Base-by-base conservation (phyloP, 2,113 vertebrate species). In the Theristicus caerulescens region DNA sequence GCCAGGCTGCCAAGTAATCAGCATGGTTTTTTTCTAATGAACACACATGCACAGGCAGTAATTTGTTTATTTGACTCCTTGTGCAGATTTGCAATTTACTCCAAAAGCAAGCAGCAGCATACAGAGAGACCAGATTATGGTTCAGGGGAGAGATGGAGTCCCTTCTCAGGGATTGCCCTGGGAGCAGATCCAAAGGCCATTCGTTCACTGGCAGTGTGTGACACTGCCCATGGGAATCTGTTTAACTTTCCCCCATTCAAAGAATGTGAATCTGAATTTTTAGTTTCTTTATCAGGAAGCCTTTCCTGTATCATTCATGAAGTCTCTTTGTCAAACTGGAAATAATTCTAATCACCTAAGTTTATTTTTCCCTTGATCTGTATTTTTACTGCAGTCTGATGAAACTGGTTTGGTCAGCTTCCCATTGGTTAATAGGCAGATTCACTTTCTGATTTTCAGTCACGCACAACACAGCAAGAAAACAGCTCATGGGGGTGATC, bases 401-500 rank as follows among this genome's bases (percentile, higher is more conserved):
- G 76, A 66, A 91, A 94, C 7, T 6, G 78, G 32, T 78, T 95
- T 90, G 91, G 91, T 96, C 91, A 93, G 87, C 67, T 95, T 96
- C 82, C 89, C 74, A 21, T 57, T 88, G 73, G 51, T 59, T 94
- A 91, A 78, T 22, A 91, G 66, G 70, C 66, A 96, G 91, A 97
- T 97, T 88, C 93, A 73, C 81, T 94, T 84, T 97, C 66, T 91
- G 93, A 88, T 95, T 96, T 93, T 79, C 89, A 96, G 84, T 94
- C 94, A 88, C 10, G 29, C 81, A 90, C 93, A 88, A 10, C 74
- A 36, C 81, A 93, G 91, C 78, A 91, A 88, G 95, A 69, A 91
- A 97, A 80, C 51, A 87, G 89, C 93, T 97, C 97, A 83, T 0
- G 5, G n/a, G 74, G 51, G 87, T 82, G 91, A 94, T 96, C 91